A percentile compares a stretch with the other conserved stretches of the same genome.
Evolutionary conservation across 2,797 vertebrate genomes (phyloP).

Genomic region (Sebastes hubbsi): DNA sequence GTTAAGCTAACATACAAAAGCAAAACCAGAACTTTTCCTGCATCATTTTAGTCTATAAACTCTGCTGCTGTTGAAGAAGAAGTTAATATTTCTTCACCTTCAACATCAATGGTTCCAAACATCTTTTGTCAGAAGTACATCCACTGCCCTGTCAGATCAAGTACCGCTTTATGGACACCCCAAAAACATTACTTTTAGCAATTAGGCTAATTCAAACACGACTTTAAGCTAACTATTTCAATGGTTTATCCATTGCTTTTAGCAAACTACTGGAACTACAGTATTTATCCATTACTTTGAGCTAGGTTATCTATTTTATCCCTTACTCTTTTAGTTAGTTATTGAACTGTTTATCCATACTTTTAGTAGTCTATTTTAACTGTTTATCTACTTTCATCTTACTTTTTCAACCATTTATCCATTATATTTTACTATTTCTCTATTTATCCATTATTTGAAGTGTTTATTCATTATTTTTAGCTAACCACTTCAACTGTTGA

Average conservation of each 20-base stretch:
- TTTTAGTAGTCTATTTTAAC: background rate
- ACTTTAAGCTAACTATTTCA: background rate
- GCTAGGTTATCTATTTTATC: no score
- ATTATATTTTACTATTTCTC: no score
- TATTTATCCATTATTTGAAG: no score
- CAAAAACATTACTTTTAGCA: background rate
- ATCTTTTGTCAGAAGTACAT: background rate
- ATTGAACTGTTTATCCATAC: background rate
- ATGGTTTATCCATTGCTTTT: background rate
- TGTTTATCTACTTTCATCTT: no score
- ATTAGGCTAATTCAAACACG: background rate
- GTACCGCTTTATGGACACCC: background rate
- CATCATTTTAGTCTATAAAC: background rate
- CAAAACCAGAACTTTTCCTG: background rate
- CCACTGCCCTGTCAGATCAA: background rate
- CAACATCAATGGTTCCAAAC: background rate
- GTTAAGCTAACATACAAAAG: conserved; percentile 5
- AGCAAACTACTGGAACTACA: no score
- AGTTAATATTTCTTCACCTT: background rate
- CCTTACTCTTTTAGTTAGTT: no score
- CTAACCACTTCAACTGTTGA: no score
- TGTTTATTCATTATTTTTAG: no score
- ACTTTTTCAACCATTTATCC: no score
- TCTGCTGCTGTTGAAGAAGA: background rate
- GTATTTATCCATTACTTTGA: no score